These are phyloP conservation scores for Clarias platycephalus DNA, from an alignment of 2,797 vertebrate genomes.

Conservation along the genomic window DNA sequence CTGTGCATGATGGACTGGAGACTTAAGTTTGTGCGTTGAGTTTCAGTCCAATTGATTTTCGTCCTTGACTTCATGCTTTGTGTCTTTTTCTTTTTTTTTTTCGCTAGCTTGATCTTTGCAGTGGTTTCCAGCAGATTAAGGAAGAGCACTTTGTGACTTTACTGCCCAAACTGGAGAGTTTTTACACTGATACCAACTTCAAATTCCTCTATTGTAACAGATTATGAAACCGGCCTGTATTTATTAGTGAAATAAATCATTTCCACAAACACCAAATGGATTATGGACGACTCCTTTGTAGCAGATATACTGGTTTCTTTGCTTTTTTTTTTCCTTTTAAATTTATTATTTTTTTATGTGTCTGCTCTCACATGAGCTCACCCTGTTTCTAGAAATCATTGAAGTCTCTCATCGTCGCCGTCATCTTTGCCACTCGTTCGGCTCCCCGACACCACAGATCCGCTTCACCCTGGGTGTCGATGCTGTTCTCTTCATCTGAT, in stretches of 20 bases:
- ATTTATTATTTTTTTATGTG: background rate
- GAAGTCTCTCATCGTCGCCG: background rate
- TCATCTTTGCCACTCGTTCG: background rate
- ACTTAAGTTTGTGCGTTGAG: background rate
- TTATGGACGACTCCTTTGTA: background rate
- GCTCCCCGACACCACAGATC: background rate
- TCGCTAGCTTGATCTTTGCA: too few relatives aligned
- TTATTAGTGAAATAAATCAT: constrained; percentile 23
- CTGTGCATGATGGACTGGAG: background rate
- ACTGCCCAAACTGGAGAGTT: constrained; percentile 12
- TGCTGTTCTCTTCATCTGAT: background rate
- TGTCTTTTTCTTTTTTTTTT: background rate
- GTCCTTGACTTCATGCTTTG: background rate
- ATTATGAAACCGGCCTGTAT: background rate
- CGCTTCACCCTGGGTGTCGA: constrained; percentile 7
- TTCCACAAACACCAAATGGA: background rate
- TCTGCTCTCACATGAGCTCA: background rate
- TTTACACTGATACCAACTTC: background rate
- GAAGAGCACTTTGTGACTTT: constrained; percentile 7
- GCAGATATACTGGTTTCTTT: background rate
- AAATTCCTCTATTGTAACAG: background rate
- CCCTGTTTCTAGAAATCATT: background rate
- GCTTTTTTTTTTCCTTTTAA: background rate
- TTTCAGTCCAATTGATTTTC: background rate
- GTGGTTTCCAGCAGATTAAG: background rate